Conservation (phyloP, 2,888 invertebrate species). For the Agonum fuliginosum region DNA sequence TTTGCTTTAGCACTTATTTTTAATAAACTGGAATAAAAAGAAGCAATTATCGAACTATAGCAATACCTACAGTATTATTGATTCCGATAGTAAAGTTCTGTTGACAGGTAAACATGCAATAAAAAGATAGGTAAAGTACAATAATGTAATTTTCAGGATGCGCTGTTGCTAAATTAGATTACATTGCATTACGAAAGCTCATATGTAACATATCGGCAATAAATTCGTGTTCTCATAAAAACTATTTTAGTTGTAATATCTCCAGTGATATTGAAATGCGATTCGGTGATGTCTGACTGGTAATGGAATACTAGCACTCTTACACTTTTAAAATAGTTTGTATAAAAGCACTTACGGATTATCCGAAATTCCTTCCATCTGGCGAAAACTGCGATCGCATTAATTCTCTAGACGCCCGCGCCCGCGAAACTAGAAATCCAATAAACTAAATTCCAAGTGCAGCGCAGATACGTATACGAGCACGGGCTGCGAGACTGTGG, state of each 20-base stretch:
- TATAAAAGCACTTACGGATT: conserved; percentile 45
- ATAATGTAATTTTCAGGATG: too few species aligned
- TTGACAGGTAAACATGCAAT: too few species aligned
- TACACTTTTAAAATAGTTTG: conserved; percentile 43
- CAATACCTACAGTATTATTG: too few species aligned
- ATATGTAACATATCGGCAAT: conserved; percentile 7
- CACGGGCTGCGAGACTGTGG: too few species aligned
- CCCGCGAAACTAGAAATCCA: conserved; percentile 40
- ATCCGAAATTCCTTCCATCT: conserved; percentile 44
- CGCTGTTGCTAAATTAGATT: too few species aligned
- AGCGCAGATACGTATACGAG: conserved; percentile 32
- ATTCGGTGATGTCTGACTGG: neutral
- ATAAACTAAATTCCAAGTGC: conserved; percentile 42
- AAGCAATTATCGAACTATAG: too few species aligned
- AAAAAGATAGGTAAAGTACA: too few species aligned
- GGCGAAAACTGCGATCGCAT: conserved; percentile 34
- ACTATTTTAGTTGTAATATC: conserved; percentile 32
- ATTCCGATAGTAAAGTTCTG: too few species aligned
- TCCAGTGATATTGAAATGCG: conserved; percentile 31
- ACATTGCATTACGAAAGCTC: neutral
- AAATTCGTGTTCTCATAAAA: neutral
- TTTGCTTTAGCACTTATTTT: too few species aligned
- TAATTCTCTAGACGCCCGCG: conserved; percentile 40
- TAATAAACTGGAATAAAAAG: too few species aligned
- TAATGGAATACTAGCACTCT: too few species aligned